Conservation (phyloP, 2,113 vertebrate genomes). For the Perca flavescens region DNA sequence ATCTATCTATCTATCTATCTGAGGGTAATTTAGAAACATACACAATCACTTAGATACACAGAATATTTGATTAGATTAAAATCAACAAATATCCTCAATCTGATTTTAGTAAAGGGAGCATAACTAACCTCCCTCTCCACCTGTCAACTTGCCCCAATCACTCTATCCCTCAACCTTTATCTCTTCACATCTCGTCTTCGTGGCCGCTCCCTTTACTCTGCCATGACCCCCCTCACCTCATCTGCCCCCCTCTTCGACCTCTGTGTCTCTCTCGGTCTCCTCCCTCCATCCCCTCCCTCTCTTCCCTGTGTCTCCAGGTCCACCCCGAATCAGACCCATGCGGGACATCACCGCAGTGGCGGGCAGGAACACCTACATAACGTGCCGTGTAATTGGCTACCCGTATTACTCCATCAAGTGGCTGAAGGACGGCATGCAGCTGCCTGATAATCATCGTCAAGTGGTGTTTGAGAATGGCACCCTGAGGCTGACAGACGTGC, state of each 20-base stretch:
- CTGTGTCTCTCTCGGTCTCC: constrained; percentile 58
- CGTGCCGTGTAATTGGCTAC: constrained; percentile 99
- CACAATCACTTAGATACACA: constrained; percentile 40
- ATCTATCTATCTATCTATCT: constrained; percentile 6
- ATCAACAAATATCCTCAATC: constrained; percentile 67
- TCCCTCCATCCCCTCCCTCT: constrained; percentile 71
- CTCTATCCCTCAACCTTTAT: constrained; percentile 77
- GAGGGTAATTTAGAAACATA: constrained; percentile 3
- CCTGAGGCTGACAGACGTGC: constrained; percentile 95
- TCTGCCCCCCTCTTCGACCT: constrained; percentile 67
- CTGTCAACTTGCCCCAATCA: constrained; percentile 80
- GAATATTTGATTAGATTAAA: constrained; percentile 47
- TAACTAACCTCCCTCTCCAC: constrained; percentile 83
- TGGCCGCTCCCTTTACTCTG: constrained; percentile 64
- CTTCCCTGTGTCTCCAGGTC: constrained; percentile 87
- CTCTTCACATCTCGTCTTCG: constrained; percentile 64
- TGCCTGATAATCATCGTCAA: constrained; percentile 98
- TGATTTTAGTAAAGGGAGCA: constrained; percentile 71
- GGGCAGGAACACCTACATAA: constrained; percentile 97
- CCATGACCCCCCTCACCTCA: constrained; percentile 71
- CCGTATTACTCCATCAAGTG: constrained; percentile 99
- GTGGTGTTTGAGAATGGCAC: constrained; percentile 98
- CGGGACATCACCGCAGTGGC: constrained; percentile 98
- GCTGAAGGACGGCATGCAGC: constrained; percentile 95
- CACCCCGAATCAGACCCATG: constrained; percentile 98